Conservation (phyloP, 2,888 invertebrate species). For the Stratiomys singularior region DNA sequence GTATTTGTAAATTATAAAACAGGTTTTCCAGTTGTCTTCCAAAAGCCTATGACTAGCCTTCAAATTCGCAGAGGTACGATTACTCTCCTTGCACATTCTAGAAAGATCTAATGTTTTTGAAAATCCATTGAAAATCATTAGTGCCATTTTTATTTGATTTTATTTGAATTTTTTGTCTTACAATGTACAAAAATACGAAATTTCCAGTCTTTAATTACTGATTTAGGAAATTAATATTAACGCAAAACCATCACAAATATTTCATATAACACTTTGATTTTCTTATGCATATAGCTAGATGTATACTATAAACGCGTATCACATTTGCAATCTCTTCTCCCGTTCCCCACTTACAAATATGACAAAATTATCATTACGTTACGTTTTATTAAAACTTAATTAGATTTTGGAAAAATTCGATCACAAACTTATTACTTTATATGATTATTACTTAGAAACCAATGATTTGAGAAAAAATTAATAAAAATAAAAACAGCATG, state of each 20-base stretch:
- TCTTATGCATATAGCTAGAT: constrained; percentile 23
- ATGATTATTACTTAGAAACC: constrained; percentile 3
- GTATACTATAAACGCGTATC: constrained; percentile 17
- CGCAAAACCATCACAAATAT: constrained; percentile 45
- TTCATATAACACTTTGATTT: constrained; percentile 44
- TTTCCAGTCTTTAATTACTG: constrained; percentile 43
- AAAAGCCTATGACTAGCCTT: too few species aligned
- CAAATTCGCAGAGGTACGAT: too few species aligned
- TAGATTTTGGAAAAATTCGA: constrained; percentile 37
- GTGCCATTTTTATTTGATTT: not conserved
- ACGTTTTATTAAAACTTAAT: constrained; percentile 4
- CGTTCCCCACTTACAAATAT: constrained; percentile 36
- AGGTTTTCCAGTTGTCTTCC: too few species aligned
- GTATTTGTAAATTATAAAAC: too few species aligned
- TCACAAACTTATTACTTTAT: constrained; percentile 34
- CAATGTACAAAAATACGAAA: constrained; percentile 44
- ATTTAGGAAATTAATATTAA: constrained; percentile 44
- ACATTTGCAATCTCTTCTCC: constrained; percentile 38
- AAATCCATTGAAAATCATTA: too few species aligned
- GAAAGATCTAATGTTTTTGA: too few species aligned
- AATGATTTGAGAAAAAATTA: not conserved
- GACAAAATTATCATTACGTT: constrained; percentile 2
- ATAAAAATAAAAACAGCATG: constrained; percentile 7
- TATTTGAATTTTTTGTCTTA: constrained; percentile 13
- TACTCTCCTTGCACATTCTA: too few species aligned